Evolutionary conservation across 2,113 vertebrate species (phyloP).

Genomic region (Fregata magnificens): DNA sequence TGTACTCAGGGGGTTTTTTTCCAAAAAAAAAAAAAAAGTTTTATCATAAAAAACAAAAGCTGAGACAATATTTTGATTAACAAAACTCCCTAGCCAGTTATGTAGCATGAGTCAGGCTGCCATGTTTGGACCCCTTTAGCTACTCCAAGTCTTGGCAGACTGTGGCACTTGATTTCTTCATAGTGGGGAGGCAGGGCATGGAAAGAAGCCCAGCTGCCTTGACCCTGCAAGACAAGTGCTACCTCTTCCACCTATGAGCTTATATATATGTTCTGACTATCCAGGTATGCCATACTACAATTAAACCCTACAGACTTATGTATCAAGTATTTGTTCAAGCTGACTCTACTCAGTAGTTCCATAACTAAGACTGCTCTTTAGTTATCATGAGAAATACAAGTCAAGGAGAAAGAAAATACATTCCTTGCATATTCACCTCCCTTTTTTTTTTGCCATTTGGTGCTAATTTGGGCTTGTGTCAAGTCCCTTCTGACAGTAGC

Average conservation of each 20-base stretch:
- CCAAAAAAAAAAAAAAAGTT: not conserved
- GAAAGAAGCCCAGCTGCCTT: not conserved
- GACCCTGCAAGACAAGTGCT: not conserved
- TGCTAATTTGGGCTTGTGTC: not conserved
- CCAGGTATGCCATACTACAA: accelerated
- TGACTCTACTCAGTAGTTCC: not conserved
- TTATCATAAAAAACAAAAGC: not conserved
- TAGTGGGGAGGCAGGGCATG: accelerated
- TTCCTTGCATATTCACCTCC: not conserved
- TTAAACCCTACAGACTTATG: not conserved
- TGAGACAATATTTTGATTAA: not conserved
- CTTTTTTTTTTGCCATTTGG: not conserved
- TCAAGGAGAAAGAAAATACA: not conserved
- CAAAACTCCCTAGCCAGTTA: not conserved
- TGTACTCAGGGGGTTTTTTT: not conserved
- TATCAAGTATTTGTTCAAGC: not conserved
- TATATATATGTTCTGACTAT: not conserved
- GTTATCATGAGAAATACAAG: not conserved
- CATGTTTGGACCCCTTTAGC: not conserved
- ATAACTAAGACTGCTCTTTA: not conserved
- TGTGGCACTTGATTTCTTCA: not conserved
- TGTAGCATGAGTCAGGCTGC: not conserved
- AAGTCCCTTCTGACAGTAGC: not conserved
- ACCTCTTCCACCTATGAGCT: not conserved
- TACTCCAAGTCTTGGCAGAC: not conserved